A percentile compares a stretch with the other conserved stretches of the same genome.
phyloP scores from a whole-genome alignment of 2,797 vertebrate genomes.

The Epinephelus malabaricus region DNA sequence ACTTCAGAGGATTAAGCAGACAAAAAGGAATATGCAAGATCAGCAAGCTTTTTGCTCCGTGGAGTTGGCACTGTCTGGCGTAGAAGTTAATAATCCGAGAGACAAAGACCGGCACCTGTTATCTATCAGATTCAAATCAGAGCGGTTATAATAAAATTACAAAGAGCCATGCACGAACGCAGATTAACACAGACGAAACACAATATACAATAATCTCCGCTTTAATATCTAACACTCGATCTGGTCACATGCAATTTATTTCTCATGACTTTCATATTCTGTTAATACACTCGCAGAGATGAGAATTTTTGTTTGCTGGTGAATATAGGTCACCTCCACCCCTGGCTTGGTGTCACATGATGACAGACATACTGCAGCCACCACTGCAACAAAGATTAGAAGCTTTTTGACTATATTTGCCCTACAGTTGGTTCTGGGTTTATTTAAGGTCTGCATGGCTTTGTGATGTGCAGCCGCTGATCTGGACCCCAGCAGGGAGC shows the following conservation, averaged over 20 bases:
- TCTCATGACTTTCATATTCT: conserved; percentile 51
- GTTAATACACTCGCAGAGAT: conserved; percentile 47
- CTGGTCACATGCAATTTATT: conserved; percentile 55
- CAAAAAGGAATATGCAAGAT: conserved; percentile 79
- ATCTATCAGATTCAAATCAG: conserved; percentile 54
- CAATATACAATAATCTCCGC: conserved; percentile 43
- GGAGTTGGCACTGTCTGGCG: conserved; percentile 43
- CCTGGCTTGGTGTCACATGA: conserved; percentile 59
- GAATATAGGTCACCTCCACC: conserved; percentile 76
- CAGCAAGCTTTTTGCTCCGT: conserved; percentile 71
- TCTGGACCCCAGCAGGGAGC: conserved; percentile 52
- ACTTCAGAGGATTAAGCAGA: conserved; percentile 79
- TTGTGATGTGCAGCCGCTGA: conserved; percentile 55
- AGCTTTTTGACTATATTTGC: conserved; percentile 61
- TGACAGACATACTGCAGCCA: conserved; percentile 52
- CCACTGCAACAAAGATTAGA: conserved; percentile 67
- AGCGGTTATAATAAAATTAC: conserved; percentile 33
- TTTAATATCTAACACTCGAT: conserved; percentile 33
- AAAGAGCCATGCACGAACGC: conserved; percentile 22
- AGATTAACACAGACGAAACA: conserved; percentile 35
- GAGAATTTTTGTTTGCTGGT: conserved; percentile 55
- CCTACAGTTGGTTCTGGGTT: conserved; percentile 58
- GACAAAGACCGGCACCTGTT: conserved; percentile 68
- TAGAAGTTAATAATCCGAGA: conserved; percentile 66
- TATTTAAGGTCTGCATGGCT: conserved; percentile 64